Percentiles rank a stretch among this genome's conserved stretches.
Evolutionary conservation across 2,113 vertebrate genomes (phyloP).

Genomic region (Heterotis niloticus): DNA sequence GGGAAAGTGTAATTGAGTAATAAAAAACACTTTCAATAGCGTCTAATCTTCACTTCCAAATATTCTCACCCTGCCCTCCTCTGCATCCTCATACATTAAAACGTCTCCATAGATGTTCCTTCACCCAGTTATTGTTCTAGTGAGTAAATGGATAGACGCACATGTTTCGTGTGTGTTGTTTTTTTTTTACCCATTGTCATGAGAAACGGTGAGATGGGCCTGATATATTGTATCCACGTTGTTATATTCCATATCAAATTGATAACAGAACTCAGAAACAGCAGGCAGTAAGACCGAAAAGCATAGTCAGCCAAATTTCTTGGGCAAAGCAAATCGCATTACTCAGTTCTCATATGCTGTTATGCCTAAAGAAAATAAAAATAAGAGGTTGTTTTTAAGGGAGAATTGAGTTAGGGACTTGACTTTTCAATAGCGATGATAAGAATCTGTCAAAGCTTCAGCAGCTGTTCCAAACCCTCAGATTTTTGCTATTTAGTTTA

Average conservation of each 20-base stretch:
- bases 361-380: not conserved
- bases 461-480: not conserved
- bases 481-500: too few species aligned
- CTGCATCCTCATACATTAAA: not conserved
- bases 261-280: constrained; percentile 12
- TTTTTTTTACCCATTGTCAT: not conserved
- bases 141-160: not conserved
- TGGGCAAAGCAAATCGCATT: constrained; percentile 20
- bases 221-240: not conserved
- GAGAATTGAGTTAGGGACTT: not conserved
- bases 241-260: constrained; percentile 23
- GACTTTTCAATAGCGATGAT: not conserved
- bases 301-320: constrained; percentile 17
- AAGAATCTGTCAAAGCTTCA: not conserved
- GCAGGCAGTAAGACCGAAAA: not conserved
- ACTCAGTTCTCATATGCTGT: constrained; percentile 8
- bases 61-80: not conserved
- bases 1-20: constrained; percentile 48
- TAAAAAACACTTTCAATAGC: constrained; percentile 56
- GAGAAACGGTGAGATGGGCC: too few species aligned
- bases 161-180: not conserved
- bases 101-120: not conserved
- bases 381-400: not conserved
- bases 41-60: constrained; percentile 45
- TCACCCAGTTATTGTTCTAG: not conserved